A percentile compares a stretch with the other conserved stretches of the same genome.
phyloP scores from a whole-genome alignment of 2,888 invertebrate genomes.

The Caenorhabditis panamensis region DNA sequence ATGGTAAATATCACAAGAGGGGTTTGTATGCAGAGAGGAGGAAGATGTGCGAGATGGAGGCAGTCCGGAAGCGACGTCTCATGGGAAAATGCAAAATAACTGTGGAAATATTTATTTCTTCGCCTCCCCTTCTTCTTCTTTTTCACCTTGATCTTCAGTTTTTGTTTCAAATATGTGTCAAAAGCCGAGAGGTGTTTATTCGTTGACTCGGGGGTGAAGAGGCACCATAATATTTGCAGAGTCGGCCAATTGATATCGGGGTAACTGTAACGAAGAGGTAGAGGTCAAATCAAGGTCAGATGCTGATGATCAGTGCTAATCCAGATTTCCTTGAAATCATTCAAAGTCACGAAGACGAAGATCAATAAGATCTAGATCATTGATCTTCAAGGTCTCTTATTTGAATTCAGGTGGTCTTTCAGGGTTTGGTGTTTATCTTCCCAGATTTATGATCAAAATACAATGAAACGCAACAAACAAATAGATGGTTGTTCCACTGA shows the following conservation, averaged over 20 bases:
- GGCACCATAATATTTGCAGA: constrained; percentile 32
- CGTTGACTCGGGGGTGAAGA: no score
- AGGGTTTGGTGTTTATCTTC: background rate
- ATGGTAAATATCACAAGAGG: constrained; percentile 6
- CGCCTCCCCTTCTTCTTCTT: background rate
- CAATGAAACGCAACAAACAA: background rate
- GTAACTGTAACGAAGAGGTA: background rate
- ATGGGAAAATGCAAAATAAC: constrained; percentile 7
- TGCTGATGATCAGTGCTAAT: background rate
- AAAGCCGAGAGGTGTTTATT: background rate
- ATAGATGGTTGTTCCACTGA: background rate
- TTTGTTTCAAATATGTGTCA: constrained; percentile 2
- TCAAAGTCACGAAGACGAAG: no score
- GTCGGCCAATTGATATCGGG: no score
- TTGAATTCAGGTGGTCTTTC: no score
- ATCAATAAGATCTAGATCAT: background rate
- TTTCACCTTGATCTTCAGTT: background rate
- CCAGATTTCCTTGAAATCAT: background rate
- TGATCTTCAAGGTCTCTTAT: no score
- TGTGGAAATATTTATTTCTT: background rate
- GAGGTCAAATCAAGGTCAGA: background rate
- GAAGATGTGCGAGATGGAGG: background rate
- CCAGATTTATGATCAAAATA: background rate
- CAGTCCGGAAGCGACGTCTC: background rate
- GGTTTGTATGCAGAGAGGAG: background rate